Evolutionary conservation across 2,113 vertebrate species (phyloP), one percentile per base, ranked within the genome.

Genomic region (Nibea coibor): DNA sequence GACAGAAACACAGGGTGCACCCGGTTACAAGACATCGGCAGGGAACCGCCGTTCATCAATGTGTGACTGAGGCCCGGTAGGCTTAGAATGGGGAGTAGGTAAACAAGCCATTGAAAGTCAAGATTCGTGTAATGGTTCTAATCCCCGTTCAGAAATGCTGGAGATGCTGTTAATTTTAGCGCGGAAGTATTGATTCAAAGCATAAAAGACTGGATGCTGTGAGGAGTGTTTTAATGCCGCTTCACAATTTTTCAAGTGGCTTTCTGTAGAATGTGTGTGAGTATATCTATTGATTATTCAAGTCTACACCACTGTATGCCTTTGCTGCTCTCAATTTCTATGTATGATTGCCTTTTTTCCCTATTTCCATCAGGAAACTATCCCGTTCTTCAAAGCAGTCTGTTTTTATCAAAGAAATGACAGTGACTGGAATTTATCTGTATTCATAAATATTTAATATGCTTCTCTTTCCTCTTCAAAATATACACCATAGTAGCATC

Each of bases 81-180:
- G 80, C 78, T 88, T 9, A 48, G 73, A 63, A 50, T 42, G 22
- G 63, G 54, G 35, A 84, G 64, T 0, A 31, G 59, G 74, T 82
- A 88, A 82, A 92, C 83, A 86, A 42, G 69, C 69, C 26, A 89
- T 85, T 80, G 69, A 89, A 91, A 87, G 81, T 87, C 86, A 72
- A 31, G 67, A 84, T 79, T 69, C 66, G 10, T 86, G 86, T 90
- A 82, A 65, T 72, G 65, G 74, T 84, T 81, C 22, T 78, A 74
- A 85, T 85, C 79, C 78, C 56, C 43, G 54, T 64, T 84, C 79
- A 75, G 72, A 84, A 88, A 85, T 70, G 61, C 77, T 28, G 57
- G 28, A 72, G 67, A 51, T 71, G 73, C 42, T 63, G 70, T 67
- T 84, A 77, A 81, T 78, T 86, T 82, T 57, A 50, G 19, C 70